These are phyloP conservation scores for Gymnocypris eckloni DNA, from an alignment of 2,797 vertebrate genomes.

Conservation along the genomic window DNA sequence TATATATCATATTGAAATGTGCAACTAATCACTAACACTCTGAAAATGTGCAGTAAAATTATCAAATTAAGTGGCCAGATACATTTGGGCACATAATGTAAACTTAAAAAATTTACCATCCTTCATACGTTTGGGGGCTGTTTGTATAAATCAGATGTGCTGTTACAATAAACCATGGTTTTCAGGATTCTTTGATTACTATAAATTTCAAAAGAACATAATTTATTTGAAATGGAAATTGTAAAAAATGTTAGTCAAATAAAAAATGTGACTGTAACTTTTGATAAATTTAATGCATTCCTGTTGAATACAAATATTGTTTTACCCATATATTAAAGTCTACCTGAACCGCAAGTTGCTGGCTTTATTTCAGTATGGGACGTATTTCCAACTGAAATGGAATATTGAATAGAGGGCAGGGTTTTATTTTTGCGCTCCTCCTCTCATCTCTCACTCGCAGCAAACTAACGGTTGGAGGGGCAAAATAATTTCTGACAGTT, in stretches of 20 bases:
- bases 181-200: not conserved
- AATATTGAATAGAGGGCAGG: too few relatives aligned
- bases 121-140: not conserved
- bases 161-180: not conserved
- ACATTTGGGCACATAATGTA: not conserved
- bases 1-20: not conserved
- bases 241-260: not conserved
- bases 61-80: not conserved
- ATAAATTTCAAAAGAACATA: too few relatives aligned
- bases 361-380: too few relatives aligned
- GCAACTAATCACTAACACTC: not conserved
- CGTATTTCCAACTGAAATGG: too few relatives aligned
- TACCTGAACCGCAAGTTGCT: too few relatives aligned
- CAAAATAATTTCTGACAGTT: too few relatives aligned
- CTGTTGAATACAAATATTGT: not conserved
- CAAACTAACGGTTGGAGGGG: too few relatives aligned
- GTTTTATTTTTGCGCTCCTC: too few relatives aligned
- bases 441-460: too few relatives aligned
- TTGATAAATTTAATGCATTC: not conserved
- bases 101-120: not conserved
- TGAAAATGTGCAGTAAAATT: not conserved
- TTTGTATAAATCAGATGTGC: not conserved
- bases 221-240: not conserved
- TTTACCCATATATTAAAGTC: not conserved
- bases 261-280: not conserved